Base-by-base conservation (phyloP, 2,888 invertebrate genomes). In the Silvanus unidentatus region DNA sequence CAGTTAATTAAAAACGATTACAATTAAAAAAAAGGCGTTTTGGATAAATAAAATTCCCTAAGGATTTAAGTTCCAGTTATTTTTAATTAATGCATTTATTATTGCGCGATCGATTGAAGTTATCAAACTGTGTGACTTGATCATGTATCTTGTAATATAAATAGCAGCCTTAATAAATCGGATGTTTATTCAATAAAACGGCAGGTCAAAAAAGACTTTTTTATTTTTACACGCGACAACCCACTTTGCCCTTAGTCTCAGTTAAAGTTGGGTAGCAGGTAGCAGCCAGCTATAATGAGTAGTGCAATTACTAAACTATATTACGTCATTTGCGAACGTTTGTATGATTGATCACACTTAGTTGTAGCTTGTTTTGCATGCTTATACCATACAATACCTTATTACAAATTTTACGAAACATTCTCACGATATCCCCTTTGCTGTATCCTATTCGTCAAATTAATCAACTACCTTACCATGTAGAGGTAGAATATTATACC, bases 241-340 rank as follows among this genome's bases (percentile, higher is more conserved):
- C 47, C 47, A 50, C 50, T 50, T 50, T n/a, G n/a, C n/a, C n/a
- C n/a, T n/a, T 47, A 47, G 32, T 32, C 22, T 22, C 22, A 5
- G n/a, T n/a, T n/a, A n/a, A 32, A 36, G 43, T 44, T 41, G 43
- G 37, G 40, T 38, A 43, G n/a, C n/a, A n/a, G n/a, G n/a, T n/a
- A n/a, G n/a, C n/a, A n/a, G 38, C 43, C 40, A 42, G 45, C 50
- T 48, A 48, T 50, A 50, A 48, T 47, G 43, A 45, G 48, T 45
- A 47, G 38, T 40, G 44, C 52, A 50, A 50, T 52, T 52, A 52
- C 48, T 50, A 46, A 47, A 42, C 48, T 49, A 49, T 50, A 48
- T 45, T 43, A 45, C 45, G 52, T 52, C 52, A 52, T 52, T 52
- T 48, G 43, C 50, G 44, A 48, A 48, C 48, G 44, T 44, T 43